These are phyloP conservation scores for Teleiodes luculella DNA, from an alignment of 2,888 invertebrate species.

Conservation along the genomic window DNA sequence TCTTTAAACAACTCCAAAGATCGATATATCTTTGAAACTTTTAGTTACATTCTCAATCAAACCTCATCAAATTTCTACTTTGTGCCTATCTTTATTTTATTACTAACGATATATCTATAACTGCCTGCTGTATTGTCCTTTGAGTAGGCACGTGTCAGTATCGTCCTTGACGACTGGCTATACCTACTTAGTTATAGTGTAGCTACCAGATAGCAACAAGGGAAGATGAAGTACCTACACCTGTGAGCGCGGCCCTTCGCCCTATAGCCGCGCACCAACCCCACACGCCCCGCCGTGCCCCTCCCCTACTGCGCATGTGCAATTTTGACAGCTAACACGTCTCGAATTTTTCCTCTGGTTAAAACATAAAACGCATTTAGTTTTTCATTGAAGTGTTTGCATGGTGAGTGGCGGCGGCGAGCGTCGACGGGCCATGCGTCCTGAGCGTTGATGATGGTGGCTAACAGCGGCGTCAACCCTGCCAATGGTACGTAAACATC, in stretches of 20 bases:
- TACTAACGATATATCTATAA: no score
- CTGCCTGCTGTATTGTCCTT: background rate
- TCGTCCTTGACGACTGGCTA: conserved; percentile 58
- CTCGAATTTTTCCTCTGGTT: conserved; percentile 51
- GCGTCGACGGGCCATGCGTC: conserved; percentile 26
- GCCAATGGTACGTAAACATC: conserved; percentile 71
- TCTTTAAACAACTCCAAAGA: no score
- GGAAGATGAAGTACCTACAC: conserved; percentile 32
- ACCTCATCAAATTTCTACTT: no score
- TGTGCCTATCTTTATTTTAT: no score
- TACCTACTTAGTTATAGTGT: conserved; percentile 11
- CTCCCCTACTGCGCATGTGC: conserved; percentile 58
- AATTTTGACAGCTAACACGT: conserved; percentile 63
- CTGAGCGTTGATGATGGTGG: conserved; percentile 53
- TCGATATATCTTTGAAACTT: no score
- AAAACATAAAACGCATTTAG: conserved; percentile 37
- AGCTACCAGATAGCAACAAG: conserved; percentile 24
- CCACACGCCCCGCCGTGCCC: conserved; percentile 69
- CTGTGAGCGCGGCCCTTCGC: conserved; percentile 47
- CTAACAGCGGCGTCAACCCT: conserved; percentile 60
- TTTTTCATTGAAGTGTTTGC: background rate
- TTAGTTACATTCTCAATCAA: no score
- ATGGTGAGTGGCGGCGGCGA: background rate
- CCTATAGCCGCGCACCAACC: conserved; percentile 56
- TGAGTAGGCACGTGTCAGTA: conserved; percentile 44